Evolutionary conservation across 2,113 vertebrate genomes (phyloP).

Genomic region (Podocnemis expansa): DNA sequence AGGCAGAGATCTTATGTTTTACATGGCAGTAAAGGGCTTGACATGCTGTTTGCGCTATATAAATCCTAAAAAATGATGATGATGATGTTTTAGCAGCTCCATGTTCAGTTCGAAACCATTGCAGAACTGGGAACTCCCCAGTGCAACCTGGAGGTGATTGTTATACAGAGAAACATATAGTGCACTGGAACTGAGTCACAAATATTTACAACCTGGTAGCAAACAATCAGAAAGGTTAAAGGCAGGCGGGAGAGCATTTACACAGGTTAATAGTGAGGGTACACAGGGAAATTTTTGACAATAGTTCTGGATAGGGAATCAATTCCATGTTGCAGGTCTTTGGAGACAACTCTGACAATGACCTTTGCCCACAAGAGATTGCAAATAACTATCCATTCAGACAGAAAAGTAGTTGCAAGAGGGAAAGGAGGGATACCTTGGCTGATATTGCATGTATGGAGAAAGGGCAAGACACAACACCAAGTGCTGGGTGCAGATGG

Average conservation of each 20-base stretch:
- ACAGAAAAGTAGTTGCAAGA: neutral
- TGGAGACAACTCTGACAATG: neutral
- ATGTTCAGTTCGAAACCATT: neutral
- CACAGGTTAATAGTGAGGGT: neutral
- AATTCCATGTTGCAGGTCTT: neutral
- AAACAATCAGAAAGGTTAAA: neutral
- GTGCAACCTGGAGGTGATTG: neutral
- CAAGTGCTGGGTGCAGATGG: neutral
- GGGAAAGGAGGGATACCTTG: neutral
- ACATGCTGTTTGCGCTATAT: neutral
- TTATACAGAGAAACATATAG: conserved; percentile 23
- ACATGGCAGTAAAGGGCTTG: neutral
- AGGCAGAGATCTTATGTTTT: neutral
- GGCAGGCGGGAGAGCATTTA: neutral
- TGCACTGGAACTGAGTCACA: neutral
- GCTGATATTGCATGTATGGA: no score
- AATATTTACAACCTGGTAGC: neutral
- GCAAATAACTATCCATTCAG: neutral
- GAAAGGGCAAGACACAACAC: neutral
- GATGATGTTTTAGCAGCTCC: neutral
- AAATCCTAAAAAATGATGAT: neutral
- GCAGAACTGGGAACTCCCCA: neutral
- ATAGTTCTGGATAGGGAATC: neutral
- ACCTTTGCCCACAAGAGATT: neutral
- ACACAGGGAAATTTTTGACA: neutral